Conservation (phyloP, 2,888 invertebrate species). For the Sphaeridia pumilis region DNA sequence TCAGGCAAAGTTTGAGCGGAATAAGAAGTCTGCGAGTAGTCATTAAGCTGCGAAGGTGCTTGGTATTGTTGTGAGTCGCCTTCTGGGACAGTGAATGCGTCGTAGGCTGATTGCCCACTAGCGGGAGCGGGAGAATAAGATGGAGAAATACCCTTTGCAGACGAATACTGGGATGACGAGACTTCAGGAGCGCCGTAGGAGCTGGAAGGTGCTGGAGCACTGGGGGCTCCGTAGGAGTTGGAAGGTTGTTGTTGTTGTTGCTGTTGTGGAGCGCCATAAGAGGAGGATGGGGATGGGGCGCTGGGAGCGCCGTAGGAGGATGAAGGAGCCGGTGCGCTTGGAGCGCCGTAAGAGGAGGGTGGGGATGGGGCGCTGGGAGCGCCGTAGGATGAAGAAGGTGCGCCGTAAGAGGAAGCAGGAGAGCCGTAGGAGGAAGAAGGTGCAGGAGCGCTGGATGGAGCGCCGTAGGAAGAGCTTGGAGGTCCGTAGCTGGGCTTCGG, state of each 20-base stretch:
- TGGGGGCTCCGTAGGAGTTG: conserved; percentile 3
- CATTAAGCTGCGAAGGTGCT: conserved; percentile 17
- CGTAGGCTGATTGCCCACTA: conserved; percentile 20
- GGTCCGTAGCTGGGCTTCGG: conserved; percentile 2
- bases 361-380: background rate
- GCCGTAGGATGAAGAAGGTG: conserved; percentile 6
- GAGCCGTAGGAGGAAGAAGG: conserved; percentile 2
- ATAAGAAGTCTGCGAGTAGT: background rate
- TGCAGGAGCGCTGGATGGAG: conserved; percentile 1
- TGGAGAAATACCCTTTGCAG: conserved; percentile 12
- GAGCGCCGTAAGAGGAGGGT: background rate
- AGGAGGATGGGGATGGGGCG: background rate
- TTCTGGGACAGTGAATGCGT: conserved; percentile 7
- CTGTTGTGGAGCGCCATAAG: background rate
- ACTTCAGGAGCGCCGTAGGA: background rate
- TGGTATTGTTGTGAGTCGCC: conserved; percentile 29
- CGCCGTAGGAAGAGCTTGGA: conserved; percentile 8
- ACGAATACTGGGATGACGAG: conserved; percentile 3
- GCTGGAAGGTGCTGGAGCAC: conserved; percentile 2
- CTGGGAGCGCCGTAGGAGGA: background rate
- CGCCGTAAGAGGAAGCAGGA: conserved; percentile 4
- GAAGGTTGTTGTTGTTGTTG: background rate
- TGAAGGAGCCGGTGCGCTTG: background rate
- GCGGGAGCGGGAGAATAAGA: conserved; percentile 13
- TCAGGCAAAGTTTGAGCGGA: conserved; percentile 6